Evolutionary conservation across 2,113 vertebrate species (phyloP).

Genomic region (Ceuthmochares aereus): DNA sequence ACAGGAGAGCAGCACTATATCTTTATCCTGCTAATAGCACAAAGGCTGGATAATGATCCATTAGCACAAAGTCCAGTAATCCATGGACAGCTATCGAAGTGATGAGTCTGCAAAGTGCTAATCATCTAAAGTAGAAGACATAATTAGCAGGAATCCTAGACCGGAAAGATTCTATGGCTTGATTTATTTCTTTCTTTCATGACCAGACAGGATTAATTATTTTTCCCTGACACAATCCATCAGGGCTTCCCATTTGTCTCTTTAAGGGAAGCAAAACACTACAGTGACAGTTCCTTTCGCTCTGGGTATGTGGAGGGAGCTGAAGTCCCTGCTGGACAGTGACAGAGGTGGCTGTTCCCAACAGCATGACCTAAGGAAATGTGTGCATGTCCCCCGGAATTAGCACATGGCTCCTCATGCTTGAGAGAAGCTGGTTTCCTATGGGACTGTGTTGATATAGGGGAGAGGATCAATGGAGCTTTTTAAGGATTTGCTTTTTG

Average conservation of each 20-base stretch:
- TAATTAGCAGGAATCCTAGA: background rate
- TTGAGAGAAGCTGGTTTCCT: background rate
- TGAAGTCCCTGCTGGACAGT: background rate
- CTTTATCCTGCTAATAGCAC: background rate
- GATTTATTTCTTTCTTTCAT: conserved; percentile 5
- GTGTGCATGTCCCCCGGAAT: background rate
- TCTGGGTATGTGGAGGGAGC: background rate
- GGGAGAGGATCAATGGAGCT: background rate
- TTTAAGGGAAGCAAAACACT: background rate
- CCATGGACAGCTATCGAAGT: background rate
- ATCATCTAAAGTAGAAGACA: background rate
- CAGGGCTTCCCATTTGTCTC: background rate
- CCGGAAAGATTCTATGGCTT: background rate
- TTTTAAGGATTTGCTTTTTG: background rate
- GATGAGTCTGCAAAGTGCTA: background rate
- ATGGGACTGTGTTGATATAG: background rate
- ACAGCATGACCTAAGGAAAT: accelerated
- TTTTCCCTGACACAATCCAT: background rate
- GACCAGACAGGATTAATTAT: background rate
- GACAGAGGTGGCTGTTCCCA: background rate
- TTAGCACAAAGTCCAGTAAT: background rate
- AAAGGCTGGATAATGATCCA: background rate
- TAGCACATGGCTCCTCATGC: background rate
- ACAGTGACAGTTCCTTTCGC: background rate
- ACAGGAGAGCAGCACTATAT: background rate